Evolutionary conservation across 2,888 invertebrate species (phyloP).

Genomic region (Lycaena phlaeas): DNA sequence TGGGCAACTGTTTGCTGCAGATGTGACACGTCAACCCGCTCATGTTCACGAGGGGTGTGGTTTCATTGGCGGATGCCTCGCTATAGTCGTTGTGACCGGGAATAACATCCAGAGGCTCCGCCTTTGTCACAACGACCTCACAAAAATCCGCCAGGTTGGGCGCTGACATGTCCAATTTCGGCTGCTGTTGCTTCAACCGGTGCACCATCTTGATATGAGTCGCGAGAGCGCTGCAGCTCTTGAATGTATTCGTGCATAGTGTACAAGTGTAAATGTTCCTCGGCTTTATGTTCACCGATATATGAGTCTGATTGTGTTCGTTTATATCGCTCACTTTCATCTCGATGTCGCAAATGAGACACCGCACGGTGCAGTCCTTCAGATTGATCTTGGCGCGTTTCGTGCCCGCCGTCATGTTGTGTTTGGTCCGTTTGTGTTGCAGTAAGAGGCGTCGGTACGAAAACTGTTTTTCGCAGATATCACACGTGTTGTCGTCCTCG

Average conservation of each 20-base stretch:
- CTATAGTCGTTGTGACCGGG: slow-evolving; percentile 66
- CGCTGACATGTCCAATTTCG: slow-evolving; percentile 23
- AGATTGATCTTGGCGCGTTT: slow-evolving; percentile 55
- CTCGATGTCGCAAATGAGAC: slow-evolving; percentile 56
- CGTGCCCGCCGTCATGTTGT: slow-evolving; percentile 54
- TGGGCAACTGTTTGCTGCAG: slow-evolving; percentile 58
- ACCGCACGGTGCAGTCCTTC: slow-evolving; percentile 56
- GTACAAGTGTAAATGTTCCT: slow-evolving; percentile 60
- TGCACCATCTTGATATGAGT: slow-evolving; percentile 62
- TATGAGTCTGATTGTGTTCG: slow-evolving; percentile 59
- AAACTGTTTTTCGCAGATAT: slow-evolving; percentile 64
- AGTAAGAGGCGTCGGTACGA: slow-evolving; percentile 52
- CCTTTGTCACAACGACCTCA: slow-evolving; percentile 71
- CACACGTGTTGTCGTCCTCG: slow-evolving; percentile 57
- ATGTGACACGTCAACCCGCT: slow-evolving; percentile 57
- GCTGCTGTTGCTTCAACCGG: slow-evolving; percentile 35
- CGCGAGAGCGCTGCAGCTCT: slow-evolving; percentile 50
- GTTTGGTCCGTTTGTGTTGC: slow-evolving; percentile 59
- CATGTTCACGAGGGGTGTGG: slow-evolving; percentile 33
- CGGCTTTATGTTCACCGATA: slow-evolving; percentile 48
- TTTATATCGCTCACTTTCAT: slow-evolving; percentile 59
- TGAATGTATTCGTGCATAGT: slow-evolving; percentile 52
- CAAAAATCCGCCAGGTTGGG: slow-evolving; percentile 66
- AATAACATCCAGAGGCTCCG: slow-evolving; percentile 64
- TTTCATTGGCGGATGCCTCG: slow-evolving; percentile 35